Evolutionary conservation across 2,113 vertebrate genomes (phyloP), one percentile per base, ranked within the genome.

Genomic region (Mystacornis crossleyi): DNA sequence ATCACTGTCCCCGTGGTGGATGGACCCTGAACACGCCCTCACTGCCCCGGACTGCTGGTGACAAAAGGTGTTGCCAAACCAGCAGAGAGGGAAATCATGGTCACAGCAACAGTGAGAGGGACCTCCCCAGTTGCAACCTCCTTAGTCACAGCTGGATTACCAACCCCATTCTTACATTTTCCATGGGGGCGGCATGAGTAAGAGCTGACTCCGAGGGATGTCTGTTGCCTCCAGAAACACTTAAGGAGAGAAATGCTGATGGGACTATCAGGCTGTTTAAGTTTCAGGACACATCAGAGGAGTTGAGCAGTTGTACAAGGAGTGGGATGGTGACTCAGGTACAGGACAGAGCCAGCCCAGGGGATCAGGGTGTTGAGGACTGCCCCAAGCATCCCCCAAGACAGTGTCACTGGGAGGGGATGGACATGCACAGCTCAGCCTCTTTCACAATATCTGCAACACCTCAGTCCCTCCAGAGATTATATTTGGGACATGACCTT

Each of bases 61-160:
- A 80, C 36, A 83, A 34, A 84, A 26, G 43, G 26, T 54, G 51
- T 89, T 83, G 55, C 79, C 81, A 50, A 31, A 34, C 70, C 79
- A 79, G n/a, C 64, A 83, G 61, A 73, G 34, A 72, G n/a, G 45
- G 47, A 90, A 91, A 64, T 72, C 61, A 36, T 0, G 0, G 40
- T 74, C 69, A 84, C 64, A 70, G 4, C 65, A 81, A 31, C 61
- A 93, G 57, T 54, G 65, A 81, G 5, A 36, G 61, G 54, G 66
- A 93, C 64, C 64, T 96, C 65, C 89, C 80, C 72, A 51, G 18
- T 51, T 87, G 70, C 93, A 96, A 57, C 4, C 54, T 95, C 57
- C 66, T 95, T 88, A 97, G 84, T 96, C 94, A 95, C 50, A 77
- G 81, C 8, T 58, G 78, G 65, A 93, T 97, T 90, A 51, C 70